Conservation (phyloP, 2,113 vertebrate species). For the Tapirus terrestris region DNA sequence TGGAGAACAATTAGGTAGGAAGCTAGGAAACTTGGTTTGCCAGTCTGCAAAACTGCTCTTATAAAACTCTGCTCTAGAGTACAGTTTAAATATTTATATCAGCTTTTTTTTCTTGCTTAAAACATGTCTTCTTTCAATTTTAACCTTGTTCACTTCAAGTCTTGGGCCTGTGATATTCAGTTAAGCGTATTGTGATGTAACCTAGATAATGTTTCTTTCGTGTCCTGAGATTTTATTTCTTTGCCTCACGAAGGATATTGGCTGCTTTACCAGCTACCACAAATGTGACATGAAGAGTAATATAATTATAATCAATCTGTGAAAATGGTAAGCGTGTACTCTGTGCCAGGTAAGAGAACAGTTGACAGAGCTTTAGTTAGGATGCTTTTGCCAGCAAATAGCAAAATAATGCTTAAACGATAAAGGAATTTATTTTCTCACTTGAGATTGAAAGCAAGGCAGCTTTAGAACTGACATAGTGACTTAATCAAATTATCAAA, state of each 20-base stretch:
- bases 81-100: background rate
- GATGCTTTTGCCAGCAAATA: background rate
- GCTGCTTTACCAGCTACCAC: background rate
- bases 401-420: background rate
- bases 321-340: background rate
- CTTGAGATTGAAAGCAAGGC: background rate
- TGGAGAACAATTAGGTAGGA: background rate
- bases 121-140: background rate
- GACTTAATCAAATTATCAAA: background rate
- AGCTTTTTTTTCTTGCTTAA: background rate
- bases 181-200: background rate
- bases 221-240: constrained; percentile 4
- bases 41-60: background rate
- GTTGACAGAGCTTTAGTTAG: background rate
- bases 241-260: background rate
- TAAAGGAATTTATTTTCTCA: background rate
- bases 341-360: background rate
- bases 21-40: background rate
- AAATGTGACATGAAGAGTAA: background rate
- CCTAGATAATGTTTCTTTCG: background rate
- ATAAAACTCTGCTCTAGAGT: background rate
- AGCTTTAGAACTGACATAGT: background rate
- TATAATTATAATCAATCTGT: background rate
- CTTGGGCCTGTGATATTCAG: background rate
- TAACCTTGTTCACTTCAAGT: background rate